phyloP scores from a whole-genome alignment of 1,140 invertebrate genomes.

The Melipona quadrifasciata region DNA sequence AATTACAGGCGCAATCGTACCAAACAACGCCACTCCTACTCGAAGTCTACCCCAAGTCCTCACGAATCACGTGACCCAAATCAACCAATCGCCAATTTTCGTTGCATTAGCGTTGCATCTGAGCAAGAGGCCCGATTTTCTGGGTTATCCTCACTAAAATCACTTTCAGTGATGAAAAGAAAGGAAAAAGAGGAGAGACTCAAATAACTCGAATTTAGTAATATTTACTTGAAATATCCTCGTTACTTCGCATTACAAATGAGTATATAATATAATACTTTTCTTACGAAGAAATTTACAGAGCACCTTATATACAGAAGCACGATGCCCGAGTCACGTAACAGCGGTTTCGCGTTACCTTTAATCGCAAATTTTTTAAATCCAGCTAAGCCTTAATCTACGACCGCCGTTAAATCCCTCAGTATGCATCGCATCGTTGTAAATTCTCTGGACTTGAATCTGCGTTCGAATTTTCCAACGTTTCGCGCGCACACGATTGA shows the following conservation, averaged over 20 bases:
- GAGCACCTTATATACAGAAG: background rate
- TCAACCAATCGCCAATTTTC: too few relatives aligned
- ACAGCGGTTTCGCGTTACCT: background rate
- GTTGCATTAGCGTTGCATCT: too few relatives aligned
- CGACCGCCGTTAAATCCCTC: background rate
- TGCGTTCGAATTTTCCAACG: background rate
- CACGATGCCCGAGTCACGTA: background rate
- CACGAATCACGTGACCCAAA: too few relatives aligned
- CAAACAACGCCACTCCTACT: too few relatives aligned
- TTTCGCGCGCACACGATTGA: background rate
- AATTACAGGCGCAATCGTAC: too few relatives aligned
- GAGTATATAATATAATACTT: background rate
- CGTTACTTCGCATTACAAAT: background rate
- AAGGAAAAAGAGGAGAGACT: too few relatives aligned
- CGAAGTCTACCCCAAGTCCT: too few relatives aligned
- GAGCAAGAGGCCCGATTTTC: too few relatives aligned
- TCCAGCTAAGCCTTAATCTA: constrained; percentile 17
- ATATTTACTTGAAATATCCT: background rate
- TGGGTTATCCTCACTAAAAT: too few relatives aligned
- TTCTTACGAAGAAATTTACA: background rate
- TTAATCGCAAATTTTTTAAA: constrained; percentile 13
- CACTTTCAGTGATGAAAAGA: too few relatives aligned
- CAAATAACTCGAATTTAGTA: background rate
- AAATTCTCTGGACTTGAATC: constrained; percentile 6
- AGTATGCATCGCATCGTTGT: background rate